Conservation (phyloP, 2,888 invertebrate species). For the Amitus sp. region DNA sequence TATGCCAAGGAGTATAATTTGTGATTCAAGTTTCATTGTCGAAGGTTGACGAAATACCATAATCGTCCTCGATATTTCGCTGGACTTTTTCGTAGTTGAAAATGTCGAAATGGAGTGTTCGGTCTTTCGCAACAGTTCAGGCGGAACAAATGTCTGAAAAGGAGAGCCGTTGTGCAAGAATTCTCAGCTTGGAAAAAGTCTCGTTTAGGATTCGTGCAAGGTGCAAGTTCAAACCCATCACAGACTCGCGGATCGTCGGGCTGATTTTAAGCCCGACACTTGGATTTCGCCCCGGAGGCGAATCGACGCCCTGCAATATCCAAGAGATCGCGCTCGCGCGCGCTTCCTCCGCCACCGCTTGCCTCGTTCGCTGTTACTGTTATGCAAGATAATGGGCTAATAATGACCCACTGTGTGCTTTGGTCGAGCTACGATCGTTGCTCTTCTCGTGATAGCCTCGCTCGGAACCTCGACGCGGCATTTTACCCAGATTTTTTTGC, state of each 20-base stretch:
- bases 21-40: constrained; percentile 1
- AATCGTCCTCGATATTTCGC: background rate
- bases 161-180: too few relatives aligned
- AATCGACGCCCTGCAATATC: constrained; percentile 51
- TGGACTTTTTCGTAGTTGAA: too few relatives aligned
- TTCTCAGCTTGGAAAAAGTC: constrained; percentile 3
- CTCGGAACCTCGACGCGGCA: too few relatives aligned
- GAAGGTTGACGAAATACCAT: background rate
- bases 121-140: too few relatives aligned
- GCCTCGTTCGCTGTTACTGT: constrained; percentile 61
- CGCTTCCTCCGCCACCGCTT: constrained; percentile 41
- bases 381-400: constrained; percentile 64
- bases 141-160: too few relatives aligned
- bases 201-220: constrained; percentile 31
- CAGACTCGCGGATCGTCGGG: constrained; percentile 47
- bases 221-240: constrained; percentile 60
- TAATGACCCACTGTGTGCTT: constrained; percentile 56
- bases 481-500: too few relatives aligned
- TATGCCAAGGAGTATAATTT: background rate
- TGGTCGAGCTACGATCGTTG: constrained; percentile 61
- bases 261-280: constrained; percentile 48
- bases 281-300: constrained; percentile 37
- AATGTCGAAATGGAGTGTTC: too few relatives aligned
- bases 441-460: constrained; percentile 57
- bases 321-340: too few relatives aligned